phyloP scores from a whole-genome alignment of 2,113 vertebrate species.

The Fukomys damarensis region DNA sequence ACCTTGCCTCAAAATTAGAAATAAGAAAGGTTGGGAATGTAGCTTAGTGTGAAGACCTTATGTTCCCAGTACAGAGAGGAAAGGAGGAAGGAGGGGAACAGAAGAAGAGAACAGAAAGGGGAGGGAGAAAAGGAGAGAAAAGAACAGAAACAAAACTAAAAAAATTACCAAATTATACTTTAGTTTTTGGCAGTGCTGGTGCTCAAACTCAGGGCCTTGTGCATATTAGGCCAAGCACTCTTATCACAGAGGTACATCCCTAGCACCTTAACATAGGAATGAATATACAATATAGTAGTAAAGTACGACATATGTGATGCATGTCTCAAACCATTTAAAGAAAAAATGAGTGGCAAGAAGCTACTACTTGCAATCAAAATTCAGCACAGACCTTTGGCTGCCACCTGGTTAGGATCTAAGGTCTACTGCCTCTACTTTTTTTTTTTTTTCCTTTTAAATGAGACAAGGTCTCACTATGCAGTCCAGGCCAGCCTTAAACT shows the following conservation, averaged over 20 bases:
- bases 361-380: background rate
- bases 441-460: background rate
- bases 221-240: background rate
- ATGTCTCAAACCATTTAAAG: background rate
- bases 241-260: background rate
- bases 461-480: background rate
- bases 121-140: background rate
- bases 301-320: background rate
- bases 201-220: background rate
- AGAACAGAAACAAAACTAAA: background rate
- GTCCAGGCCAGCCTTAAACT: background rate
- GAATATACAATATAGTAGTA: background rate
- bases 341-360: background rate
- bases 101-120: background rate
- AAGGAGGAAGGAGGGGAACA: too few species aligned
- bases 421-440: background rate
- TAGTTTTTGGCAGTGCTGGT: too few species aligned
- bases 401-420: background rate
- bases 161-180: too few species aligned
- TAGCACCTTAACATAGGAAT: background rate
- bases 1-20: too few species aligned
- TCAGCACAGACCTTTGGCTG: background rate
- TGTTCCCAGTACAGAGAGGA: too few species aligned
- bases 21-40: too few species aligned
- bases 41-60: too few species aligned